phyloP scores from a whole-genome alignment of 2,797 vertebrate species.

The Miichthys miiuy region DNA sequence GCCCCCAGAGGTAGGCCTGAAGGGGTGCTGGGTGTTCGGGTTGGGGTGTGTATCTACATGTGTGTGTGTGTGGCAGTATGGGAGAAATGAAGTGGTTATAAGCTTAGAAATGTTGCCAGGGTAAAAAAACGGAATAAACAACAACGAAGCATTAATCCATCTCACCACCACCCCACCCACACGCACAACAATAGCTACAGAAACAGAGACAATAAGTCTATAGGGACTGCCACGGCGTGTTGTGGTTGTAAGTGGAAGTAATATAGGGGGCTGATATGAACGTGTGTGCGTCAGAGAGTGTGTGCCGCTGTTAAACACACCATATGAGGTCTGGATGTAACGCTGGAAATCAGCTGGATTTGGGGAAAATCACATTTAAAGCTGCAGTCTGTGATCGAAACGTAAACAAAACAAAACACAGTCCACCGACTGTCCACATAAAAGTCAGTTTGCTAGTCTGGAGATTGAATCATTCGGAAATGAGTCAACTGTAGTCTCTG shows the following conservation, averaged over 20 bases:
- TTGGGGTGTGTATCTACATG: conserved; percentile 29
- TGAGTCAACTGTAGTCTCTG: neutral
- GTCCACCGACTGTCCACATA: neutral
- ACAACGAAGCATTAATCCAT: conserved; percentile 69
- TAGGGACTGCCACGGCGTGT: conserved; percentile 23
- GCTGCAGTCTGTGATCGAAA: neutral
- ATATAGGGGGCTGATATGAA: conserved; percentile 19
- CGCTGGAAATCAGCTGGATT: neutral
- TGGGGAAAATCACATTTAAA: neutral
- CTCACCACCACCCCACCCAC: conserved; percentile 47
- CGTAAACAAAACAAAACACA: neutral
- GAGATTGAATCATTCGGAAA: neutral
- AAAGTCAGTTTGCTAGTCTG: neutral
- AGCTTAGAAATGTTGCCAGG: conserved; percentile 62
- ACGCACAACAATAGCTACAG: conserved; percentile 56
- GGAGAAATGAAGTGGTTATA: conserved; percentile 38
- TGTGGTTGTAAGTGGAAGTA: conserved; percentile 40
- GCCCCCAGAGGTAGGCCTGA: conserved; percentile 68
- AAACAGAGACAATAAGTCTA: conserved; percentile 44
- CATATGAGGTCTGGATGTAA: neutral
- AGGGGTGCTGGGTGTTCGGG: conserved; percentile 49
- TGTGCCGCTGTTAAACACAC: neutral
- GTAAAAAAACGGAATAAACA: conserved; percentile 48
- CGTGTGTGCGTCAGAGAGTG: neutral
- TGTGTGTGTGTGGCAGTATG: conserved; percentile 28